phyloP scores from a whole-genome alignment of 2,113 vertebrate genomes.

The Alectura lathami region DNA sequence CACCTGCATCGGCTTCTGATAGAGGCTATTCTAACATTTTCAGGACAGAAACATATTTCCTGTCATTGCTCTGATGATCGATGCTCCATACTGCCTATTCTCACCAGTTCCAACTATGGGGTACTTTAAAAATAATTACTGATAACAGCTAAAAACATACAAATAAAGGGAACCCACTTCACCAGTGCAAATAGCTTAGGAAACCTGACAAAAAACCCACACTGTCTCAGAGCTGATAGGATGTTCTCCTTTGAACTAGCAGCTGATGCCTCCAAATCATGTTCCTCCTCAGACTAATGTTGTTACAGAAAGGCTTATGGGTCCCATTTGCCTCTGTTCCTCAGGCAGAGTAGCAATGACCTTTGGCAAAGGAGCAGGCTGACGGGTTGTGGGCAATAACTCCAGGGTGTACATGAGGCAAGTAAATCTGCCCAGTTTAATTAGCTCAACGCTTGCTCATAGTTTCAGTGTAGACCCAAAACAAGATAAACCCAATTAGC shows the following conservation, averaged over 20 bases:
- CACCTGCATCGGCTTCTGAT: background rate
- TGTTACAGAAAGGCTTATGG: background rate
- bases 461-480: conserved; percentile 52
- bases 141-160: background rate
- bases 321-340: background rate
- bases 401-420: background rate
- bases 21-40: background rate
- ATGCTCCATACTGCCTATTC: background rate
- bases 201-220: background rate
- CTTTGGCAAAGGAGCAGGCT: background rate
- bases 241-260: background rate
- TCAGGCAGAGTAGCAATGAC: background rate
- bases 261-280: background rate
- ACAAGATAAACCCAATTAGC: background rate
- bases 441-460: conserved; percentile 32
- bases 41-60: background rate
- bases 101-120: background rate
- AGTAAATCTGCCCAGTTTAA: background rate
- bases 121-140: background rate
- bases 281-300: background rate
- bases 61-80: background rate
- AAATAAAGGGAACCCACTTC: background rate
- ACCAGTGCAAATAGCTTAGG: background rate
- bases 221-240: background rate
- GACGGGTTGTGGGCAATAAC: background rate